Conservation (phyloP, 2,113 vertebrate species). For the Syngnathus typhle region DNA sequence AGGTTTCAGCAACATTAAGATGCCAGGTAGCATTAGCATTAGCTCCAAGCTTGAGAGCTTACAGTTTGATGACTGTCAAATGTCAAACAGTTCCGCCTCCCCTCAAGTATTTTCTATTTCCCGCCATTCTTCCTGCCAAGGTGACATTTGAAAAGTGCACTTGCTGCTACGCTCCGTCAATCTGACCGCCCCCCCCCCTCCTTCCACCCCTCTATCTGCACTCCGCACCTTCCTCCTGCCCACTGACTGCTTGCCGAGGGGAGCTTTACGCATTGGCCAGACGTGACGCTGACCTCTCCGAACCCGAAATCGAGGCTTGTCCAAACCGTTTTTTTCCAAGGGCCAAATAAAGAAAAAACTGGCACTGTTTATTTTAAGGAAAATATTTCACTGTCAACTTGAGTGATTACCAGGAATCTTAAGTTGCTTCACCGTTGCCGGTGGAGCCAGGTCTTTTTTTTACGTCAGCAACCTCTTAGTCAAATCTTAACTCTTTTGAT, state of each 20-base stretch:
- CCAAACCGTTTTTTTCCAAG: background rate
- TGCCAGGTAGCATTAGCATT: background rate
- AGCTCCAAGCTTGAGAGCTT: conserved; percentile 4
- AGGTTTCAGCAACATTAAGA: background rate
- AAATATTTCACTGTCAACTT: no score
- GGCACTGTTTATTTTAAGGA: no score
- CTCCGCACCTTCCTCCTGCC: conserved; percentile 12
- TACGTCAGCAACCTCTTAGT: no score
- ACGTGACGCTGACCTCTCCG: conserved; percentile 21
- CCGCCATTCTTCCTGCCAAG: conserved; percentile 45
- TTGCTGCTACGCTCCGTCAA: conserved; percentile 51
- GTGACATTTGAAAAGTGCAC: conserved; percentile 71
- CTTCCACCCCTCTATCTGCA: conserved; percentile 35
- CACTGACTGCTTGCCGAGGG: background rate
- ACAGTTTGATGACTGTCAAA: conserved; percentile 11
- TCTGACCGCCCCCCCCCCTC: conserved; percentile 40
- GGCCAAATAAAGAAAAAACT: no score
- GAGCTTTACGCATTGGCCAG: conserved; percentile 20
- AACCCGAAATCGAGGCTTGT: conserved; percentile 13
- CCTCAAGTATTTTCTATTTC: conserved; percentile 28
- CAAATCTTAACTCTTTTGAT: no score
- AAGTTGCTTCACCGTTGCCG: no score
- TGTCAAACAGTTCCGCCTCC: conserved; percentile 13
- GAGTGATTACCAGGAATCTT: no score
- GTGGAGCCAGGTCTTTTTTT: no score